Evolutionary conservation across 2,888 invertebrate genomes (phyloP).

Genomic region (Lutraria lutraria): DNA sequence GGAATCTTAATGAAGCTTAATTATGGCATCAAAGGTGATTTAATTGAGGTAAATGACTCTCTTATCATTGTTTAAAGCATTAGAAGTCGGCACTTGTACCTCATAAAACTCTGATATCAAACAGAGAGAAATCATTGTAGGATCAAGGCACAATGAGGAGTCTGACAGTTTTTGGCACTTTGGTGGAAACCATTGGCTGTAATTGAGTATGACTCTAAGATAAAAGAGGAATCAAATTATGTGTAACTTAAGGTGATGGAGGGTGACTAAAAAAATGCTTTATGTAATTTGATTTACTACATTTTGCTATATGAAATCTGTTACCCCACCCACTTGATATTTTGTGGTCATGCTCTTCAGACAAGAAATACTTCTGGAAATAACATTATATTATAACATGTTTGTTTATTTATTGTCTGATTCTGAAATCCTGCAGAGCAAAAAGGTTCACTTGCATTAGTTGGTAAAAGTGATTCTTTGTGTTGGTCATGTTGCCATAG

Average conservation of each 20-base stretch:
- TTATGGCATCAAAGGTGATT: slow-evolving; percentile 22
- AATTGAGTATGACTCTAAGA: slow-evolving; percentile 49
- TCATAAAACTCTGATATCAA: slow-evolving; percentile 49
- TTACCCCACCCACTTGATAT: not conserved
- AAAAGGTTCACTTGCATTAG: no score
- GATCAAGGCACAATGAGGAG: slow-evolving; percentile 33
- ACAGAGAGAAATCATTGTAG: slow-evolving; percentile 36
- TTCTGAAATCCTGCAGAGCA: no score
- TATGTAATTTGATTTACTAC: slow-evolving; percentile 7
- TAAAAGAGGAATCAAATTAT: slow-evolving; percentile 42
- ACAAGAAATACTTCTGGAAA: not conserved
- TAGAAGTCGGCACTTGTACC: slow-evolving; percentile 38
- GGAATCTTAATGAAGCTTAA: slow-evolving; percentile 6
- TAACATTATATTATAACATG: not conserved
- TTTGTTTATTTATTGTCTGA: no score
- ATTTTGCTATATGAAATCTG: not conserved
- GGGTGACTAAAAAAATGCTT: slow-evolving; percentile 3
- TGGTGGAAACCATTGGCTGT: slow-evolving; percentile 23
- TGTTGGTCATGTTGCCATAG: no score
- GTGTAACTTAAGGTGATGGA: slow-evolving; percentile 19
- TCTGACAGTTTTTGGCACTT: slow-evolving; percentile 52
- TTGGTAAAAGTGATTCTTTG: no score
- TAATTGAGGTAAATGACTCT: slow-evolving; percentile 49
- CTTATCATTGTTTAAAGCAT: slow-evolving; percentile 34
- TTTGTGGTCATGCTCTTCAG: not conserved